Evolutionary conservation across 2,888 invertebrate genomes (phyloP), one percentile per base, ranked within the genome.

Genomic region (Timema cristinae): DNA sequence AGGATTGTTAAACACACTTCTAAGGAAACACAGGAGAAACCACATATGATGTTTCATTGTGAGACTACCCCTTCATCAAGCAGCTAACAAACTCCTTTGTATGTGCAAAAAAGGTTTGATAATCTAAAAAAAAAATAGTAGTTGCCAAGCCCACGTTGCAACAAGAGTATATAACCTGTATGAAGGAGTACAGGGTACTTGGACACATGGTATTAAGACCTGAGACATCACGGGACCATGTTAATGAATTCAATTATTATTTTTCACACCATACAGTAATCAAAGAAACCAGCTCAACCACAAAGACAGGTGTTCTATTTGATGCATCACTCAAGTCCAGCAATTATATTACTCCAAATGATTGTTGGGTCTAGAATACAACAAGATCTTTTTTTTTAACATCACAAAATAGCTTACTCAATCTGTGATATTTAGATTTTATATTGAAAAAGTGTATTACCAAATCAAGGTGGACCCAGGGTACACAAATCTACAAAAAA

Each of bases 401-500:
- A 32, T 59, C 16, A 16, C 32, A n/a, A 59, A 0, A n/a, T n/a
- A 16, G 10, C 15, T 4, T 32, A 59, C 15, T 59, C 59, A 8
- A n/a, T 9, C 15, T 7, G 32, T 59, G 32, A 32, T 59, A 59
- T 16, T 59, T n/a, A 59, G 16, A 59, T 13, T 32, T 59, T 15
- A 59, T n/a, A 13, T 59, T 13, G 59, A n/a, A 13, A 59, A n/a
- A 59, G 49, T 50, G 50, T 67, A 67, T 52, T 6, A 50, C 11
- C 67, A 67, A 13, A 50, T 67, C n/a, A 10, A 67, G 50, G 5
- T 67, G 13, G n/a, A 67, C 7, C 0, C 67, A 50, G 67, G 32
- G 7, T 5, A 67, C 50, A 11, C 50, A 50, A 50, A 67, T 67
- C 47, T 67, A 52, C 67, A 67, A 50, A n/a, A 13, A 51, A 50